Conservation (phyloP, 2,113 vertebrate species). For the Clupea harengus region DNA sequence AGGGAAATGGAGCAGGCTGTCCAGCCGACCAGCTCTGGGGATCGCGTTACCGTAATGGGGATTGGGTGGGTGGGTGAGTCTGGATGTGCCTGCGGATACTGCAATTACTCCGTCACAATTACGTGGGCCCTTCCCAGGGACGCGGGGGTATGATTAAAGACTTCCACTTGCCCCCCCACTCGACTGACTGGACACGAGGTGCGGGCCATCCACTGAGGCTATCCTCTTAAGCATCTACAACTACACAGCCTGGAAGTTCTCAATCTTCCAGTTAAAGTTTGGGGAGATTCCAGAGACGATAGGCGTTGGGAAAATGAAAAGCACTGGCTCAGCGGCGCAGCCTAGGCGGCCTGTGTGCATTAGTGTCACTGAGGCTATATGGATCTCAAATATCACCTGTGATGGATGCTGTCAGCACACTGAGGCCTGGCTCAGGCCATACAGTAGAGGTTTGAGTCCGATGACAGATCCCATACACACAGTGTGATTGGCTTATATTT, state of each 20-base stretch:
- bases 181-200: background rate
- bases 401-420: background rate
- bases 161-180: conserved; percentile 44
- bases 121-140: conserved; percentile 41
- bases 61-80: background rate
- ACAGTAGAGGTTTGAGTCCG: background rate
- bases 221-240: background rate
- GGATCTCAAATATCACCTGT: background rate
- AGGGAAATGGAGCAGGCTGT: conserved; percentile 44
- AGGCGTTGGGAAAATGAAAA: background rate
- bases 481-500: background rate
- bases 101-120: conserved; percentile 58
- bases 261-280: background rate
- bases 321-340: background rate
- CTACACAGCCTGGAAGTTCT: background rate
- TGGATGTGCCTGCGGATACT: conserved; percentile 53
- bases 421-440: background rate
- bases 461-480: background rate
- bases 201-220: background rate
- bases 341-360: background rate
- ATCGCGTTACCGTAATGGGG: conserved; percentile 62
- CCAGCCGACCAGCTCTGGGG: conserved; percentile 36
- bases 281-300: background rate
- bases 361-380: background rate
- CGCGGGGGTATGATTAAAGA: conserved; percentile 56